A percentile compares a stretch with the other conserved stretches of the same genome.
phyloP scores from a whole-genome alignment of 2,797 vertebrate species.

The Spinus olivaceus region DNA sequence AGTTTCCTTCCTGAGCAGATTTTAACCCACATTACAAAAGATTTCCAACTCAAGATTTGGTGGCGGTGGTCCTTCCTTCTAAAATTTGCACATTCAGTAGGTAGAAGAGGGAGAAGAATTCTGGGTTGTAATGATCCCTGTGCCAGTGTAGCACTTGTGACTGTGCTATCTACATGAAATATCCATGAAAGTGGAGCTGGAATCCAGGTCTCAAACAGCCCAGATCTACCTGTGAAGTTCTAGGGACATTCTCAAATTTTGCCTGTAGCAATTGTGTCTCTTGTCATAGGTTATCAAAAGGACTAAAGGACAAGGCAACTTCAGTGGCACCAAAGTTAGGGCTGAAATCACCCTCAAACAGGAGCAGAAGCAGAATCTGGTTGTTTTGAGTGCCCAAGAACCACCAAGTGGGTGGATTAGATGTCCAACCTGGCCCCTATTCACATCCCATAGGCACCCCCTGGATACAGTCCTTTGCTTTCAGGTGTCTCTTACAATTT shows the following conservation, averaged over 20 bases:
- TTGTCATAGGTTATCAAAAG: not conserved
- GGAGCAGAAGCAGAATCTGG: not conserved
- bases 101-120: not conserved
- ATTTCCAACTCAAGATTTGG: not conserved
- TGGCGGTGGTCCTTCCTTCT: not conserved
- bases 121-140: not conserved
- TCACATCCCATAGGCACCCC: not conserved
- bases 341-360: not conserved
- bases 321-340: not conserved
- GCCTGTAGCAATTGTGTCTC: not conserved
- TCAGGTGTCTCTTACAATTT: constrained; percentile 12
- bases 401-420: not conserved
- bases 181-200: not conserved
- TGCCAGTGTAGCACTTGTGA: not conserved
- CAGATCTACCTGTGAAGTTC: not conserved
- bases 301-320: not conserved
- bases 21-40: not conserved
- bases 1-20: not conserved
- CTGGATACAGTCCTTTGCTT: not conserved
- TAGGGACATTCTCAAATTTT: not conserved
- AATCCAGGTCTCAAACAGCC: not conserved
- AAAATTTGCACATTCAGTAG: not conserved
- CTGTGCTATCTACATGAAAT: not conserved
- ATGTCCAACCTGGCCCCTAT: not conserved
- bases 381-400: not conserved